phyloP scores from a whole-genome alignment of 2,113 vertebrate species.

The Prochilodus magdalenae region DNA sequence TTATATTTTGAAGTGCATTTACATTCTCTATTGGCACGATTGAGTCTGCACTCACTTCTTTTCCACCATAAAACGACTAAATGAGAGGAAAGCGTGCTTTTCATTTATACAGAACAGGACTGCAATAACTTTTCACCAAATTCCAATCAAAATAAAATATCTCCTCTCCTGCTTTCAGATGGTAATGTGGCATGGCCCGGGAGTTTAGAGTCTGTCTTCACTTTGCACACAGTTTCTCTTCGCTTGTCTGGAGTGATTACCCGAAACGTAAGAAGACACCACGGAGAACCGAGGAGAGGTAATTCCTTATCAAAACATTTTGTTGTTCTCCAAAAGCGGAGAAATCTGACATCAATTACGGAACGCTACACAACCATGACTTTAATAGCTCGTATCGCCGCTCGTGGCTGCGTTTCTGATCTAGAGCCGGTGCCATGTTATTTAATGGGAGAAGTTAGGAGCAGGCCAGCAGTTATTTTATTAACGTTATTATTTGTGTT shows the following conservation, averaged over 20 bases:
- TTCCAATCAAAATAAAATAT: too few relatives aligned
- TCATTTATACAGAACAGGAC: too few relatives aligned
- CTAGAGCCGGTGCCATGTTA: conserved; percentile 25
- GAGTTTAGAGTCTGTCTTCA: neutral
- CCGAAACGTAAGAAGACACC: neutral
- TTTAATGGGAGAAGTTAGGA: conserved; percentile 12
- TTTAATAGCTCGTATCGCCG: conserved; percentile 80
- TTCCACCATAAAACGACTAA: too few relatives aligned
- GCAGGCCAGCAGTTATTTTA: conserved; percentile 18
- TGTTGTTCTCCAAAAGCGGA: conserved; percentile 66
- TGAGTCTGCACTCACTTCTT: too few relatives aligned
- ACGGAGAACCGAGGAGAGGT: neutral
- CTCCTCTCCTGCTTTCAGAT: neutral
- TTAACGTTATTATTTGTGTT: conserved; percentile 41
- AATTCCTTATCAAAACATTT: conserved; percentile 25
- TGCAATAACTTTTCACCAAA: too few relatives aligned
- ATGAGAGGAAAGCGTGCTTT: too few relatives aligned
- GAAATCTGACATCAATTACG: conserved; percentile 85
- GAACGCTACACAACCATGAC: conserved; percentile 88
- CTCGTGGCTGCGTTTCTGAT: conserved; percentile 71
- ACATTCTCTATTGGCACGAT: too few relatives aligned
- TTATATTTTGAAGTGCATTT: too few relatives aligned
- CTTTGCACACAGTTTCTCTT: too few relatives aligned
- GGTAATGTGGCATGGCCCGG: neutral
- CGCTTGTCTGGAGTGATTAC: neutral